Evolutionary conservation across 2,113 vertebrate species (phyloP).

Genomic region (Sminthopsis crassicaudata): DNA sequence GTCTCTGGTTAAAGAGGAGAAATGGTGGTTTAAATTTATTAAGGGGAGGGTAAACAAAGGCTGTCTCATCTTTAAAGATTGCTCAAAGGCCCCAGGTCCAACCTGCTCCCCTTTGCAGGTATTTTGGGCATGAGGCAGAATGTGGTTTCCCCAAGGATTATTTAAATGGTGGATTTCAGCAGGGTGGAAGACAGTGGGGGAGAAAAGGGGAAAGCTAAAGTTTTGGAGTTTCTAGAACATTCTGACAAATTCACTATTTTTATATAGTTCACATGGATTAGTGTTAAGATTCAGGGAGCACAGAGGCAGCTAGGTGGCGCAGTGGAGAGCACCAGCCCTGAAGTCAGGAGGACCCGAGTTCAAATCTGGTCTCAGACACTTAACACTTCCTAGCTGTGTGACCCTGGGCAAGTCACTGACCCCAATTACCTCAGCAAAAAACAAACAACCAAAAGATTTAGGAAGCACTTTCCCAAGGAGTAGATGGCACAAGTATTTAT

Average conservation of each 20-base stretch:
- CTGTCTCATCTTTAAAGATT: slow-evolving; percentile 43
- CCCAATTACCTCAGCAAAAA: too few relatives aligned
- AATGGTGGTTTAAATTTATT: neutral
- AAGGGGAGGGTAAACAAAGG: slow-evolving; percentile 12
- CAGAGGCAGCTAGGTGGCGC: too few relatives aligned
- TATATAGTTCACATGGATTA: neutral
- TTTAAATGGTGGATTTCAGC: slow-evolving; percentile 49
- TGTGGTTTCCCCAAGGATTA: slow-evolving; percentile 49
- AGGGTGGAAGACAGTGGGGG: neutral
- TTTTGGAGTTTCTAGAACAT: neutral
- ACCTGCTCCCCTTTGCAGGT: slow-evolving; percentile 44
- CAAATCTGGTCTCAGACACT: too few relatives aligned
- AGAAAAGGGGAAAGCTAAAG: neutral
- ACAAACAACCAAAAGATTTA: too few relatives aligned
- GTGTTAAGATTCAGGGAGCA: neutral
- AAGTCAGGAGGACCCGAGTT: too few relatives aligned
- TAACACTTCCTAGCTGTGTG: too few relatives aligned
- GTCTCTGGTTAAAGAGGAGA: slow-evolving; percentile 24
- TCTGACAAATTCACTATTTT: neutral
- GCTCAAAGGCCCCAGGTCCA: slow-evolving; percentile 58
- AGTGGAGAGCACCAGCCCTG: too few relatives aligned
- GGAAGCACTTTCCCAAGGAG: neutral
- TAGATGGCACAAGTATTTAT: neutral
- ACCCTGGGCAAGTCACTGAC: too few relatives aligned
- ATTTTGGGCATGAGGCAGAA: slow-evolving; percentile 54